Evolutionary conservation across 1,140 invertebrate genomes (phyloP), one percentile per base, ranked within the genome.

Genomic region (Achatina immaculata): DNA sequence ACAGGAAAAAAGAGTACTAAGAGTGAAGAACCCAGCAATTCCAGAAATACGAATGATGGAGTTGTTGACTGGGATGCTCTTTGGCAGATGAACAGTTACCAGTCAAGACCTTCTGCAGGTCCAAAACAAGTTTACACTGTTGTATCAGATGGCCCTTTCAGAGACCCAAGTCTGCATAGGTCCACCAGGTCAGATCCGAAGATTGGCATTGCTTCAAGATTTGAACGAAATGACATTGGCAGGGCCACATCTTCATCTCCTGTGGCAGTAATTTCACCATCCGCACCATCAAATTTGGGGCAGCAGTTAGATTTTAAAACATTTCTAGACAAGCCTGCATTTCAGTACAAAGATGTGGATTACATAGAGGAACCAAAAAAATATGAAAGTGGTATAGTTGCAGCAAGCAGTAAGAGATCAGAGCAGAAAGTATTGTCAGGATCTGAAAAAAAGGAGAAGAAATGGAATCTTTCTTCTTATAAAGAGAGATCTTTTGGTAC

Each of bases 131-230:
- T 24, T 19, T 66, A 65, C 62, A 66, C 75, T 66, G 38, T 66
- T 4, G 73, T n/a, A 9, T 43, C 73, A 4, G 65, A 79, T 21
- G 34, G 42, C 81, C 58, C 80, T 78, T 90, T 87, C 76, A 72
- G 87, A 74, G 89, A 90, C 77, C 90, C 90, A 19, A 90, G 89
- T 82, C 81, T 90, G 16, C 89, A 90, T 75, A 75, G 88, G 38
- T 86, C 87, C 24, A 81, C 86, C 19, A 86, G 86, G 45, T 78
- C 85, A 51, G 88, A 89, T 69, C 82, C 88, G 3, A 90, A 90
- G 84, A 86, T 90, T 21, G 90, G 90, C 16, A 87, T 90, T 31
- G 90, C 90, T 0, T 89, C 86, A 16, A 83, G 90, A 14, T 89
- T 90, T 83, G 88, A 90, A 75, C 82, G 89, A 42, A 85, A 68